Conservation (phyloP, 2,888 invertebrate species). For the Drosophila atripex region DNA sequence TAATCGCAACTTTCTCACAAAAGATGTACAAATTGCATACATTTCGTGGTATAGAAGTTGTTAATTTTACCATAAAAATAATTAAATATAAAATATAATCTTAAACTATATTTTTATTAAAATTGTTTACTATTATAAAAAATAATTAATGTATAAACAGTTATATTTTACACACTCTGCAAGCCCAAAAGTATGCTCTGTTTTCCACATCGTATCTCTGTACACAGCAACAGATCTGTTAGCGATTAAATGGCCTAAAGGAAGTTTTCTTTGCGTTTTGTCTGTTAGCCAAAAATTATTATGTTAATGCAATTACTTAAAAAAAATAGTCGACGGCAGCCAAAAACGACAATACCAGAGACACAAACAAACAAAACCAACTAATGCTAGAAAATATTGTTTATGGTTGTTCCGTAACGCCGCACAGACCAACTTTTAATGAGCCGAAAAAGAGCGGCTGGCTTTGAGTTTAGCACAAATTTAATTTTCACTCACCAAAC, state of each 20-base stretch:
- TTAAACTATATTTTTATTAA: neutral
- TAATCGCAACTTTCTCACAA: too few relatives aligned
- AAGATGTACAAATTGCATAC: too few relatives aligned
- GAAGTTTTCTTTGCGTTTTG: neutral
- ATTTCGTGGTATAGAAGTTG: too few relatives aligned
- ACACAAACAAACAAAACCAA: slow-evolving; percentile 4
- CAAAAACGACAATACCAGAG: neutral
- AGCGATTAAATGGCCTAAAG: neutral
- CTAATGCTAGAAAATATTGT: slow-evolving; percentile 58
- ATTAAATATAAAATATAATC: too few relatives aligned
- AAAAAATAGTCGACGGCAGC: neutral
- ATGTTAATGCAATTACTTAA: slow-evolving; percentile 51
- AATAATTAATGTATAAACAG: neutral
- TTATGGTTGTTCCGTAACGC: slow-evolving; percentile 37
- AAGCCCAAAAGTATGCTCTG: slow-evolving; percentile 9
- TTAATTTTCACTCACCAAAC: slow-evolving; percentile 64
- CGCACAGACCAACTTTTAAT: slow-evolving; percentile 64
- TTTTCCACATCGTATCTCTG: neutral
- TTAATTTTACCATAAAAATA: too few relatives aligned
- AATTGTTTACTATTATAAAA: neutral
- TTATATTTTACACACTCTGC: neutral
- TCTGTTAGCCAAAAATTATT: slow-evolving; percentile 9
- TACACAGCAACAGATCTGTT: neutral
- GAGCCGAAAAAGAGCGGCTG: slow-evolving; percentile 43
- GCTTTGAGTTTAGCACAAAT: slow-evolving; percentile 46